Base-by-base conservation (phyloP, 2,888 invertebrate genomes). In the Stictocephala bisonia region DNA sequence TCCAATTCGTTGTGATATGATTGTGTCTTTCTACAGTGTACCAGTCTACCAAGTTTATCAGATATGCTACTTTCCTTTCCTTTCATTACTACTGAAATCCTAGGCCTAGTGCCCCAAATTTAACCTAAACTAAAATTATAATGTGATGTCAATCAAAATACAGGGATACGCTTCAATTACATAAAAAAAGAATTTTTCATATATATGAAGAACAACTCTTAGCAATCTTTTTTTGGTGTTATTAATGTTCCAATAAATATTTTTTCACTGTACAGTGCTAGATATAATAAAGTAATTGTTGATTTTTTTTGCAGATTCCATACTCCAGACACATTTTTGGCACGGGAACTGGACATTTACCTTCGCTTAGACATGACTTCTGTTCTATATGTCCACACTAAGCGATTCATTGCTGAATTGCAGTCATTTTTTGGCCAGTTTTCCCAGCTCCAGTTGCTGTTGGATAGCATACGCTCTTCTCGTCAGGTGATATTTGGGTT, bases 321-420 rank as follows among this genome's bases (percentile, higher is more conserved):
- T 53, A 74, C 77, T 35, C 76, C 77, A 40, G 79, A 79, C 58
- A 13, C 69, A 20, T 15, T 66, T 15, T 50, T 75, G 26, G 70
- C 71, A 26, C 68, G 79, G 50, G 77, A 78, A 6, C 91, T 89
- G 82, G 94, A 95, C 79, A 88, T 91, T 1, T 88, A 89, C 75
- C 84, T 97, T 58, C 88, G 88, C 75, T 83, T 97, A 29, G 90
- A 92, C 80, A 95, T 97, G 94, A 91, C 95, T 0, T 95, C 97
- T 0, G 93, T 97, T 1, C 90, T 93, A 80, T 97, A 97, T 84
- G 92, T 97, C 67, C 97, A 98, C 85, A 97, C 97, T 0, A 95
- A 96, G 82, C 88, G 97, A 69, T 99, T 98, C 86, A 90, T 97
- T 66, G 90, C 91, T 20, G 97, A 97, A 84, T 86, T 97, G 71